phyloP scores from a whole-genome alignment of 2,113 vertebrate species.

The Odocoileus hemionus region DNA sequence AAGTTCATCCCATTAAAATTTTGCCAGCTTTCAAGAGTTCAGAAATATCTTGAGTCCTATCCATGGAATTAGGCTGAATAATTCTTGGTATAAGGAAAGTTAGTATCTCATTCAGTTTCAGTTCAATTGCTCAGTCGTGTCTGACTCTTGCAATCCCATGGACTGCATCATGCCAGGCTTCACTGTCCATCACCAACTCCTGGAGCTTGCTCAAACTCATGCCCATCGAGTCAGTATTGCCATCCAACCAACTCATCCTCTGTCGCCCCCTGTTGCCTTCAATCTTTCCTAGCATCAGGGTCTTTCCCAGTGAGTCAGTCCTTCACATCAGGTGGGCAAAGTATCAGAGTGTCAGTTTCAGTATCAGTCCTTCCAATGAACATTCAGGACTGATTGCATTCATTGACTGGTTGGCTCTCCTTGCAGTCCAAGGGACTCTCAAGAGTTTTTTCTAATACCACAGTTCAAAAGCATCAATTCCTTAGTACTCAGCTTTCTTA shows the following conservation, averaged over 20 bases:
- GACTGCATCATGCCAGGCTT: background rate
- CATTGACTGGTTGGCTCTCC: background rate
- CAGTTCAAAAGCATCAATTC: background rate
- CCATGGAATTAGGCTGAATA: background rate
- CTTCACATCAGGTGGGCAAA: background rate
- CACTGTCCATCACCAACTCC: background rate
- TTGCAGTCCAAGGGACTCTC: background rate
- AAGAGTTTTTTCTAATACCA: background rate
- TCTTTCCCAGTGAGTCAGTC: background rate
- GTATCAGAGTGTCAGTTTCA: background rate
- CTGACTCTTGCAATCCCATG: background rate
- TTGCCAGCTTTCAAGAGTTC: background rate
- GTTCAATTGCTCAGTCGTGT: background rate
- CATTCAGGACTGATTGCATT: background rate
- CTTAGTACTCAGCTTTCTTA: background rate
- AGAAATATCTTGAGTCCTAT: background rate
- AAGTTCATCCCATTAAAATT: background rate
- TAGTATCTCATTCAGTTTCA: background rate
- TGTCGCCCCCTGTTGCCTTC: accelerated
- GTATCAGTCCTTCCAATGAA: background rate
- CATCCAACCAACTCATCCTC: background rate
- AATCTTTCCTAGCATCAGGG: background rate
- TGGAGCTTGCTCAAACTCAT: background rate
- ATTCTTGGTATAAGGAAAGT: background rate
- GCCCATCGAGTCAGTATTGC: background rate